These are phyloP conservation scores for Geotrupes spiniger DNA, from an alignment of 2,888 invertebrate genomes.

Conservation along the genomic window DNA sequence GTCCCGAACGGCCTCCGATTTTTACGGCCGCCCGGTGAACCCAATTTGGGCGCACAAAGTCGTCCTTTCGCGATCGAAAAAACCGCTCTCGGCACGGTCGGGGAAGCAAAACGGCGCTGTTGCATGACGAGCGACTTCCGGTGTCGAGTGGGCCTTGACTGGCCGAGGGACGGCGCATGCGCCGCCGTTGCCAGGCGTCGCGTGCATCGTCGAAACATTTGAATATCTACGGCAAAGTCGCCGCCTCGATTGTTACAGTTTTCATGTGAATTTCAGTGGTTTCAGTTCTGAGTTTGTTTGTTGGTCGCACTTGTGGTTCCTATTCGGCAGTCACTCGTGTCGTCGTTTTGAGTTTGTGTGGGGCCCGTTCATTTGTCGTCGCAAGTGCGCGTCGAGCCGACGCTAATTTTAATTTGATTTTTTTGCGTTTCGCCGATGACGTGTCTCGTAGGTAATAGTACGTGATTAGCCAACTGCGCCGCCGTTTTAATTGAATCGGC, in stretches of 20 bases:
- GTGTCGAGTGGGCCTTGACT: conserved; percentile 45
- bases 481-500: too few species aligned
- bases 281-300: conserved; percentile 40
- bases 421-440: too few species aligned
- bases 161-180: conserved; percentile 41
- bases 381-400: too few species aligned
- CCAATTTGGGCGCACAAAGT: conserved; percentile 23
- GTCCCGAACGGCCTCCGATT: too few species aligned
- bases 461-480: too few species aligned
- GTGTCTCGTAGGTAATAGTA: too few species aligned
- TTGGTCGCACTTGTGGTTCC: conserved; percentile 14
- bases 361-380: too few species aligned
- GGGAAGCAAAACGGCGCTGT: conserved; percentile 46
- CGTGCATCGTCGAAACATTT: conserved; percentile 48
- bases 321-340: conserved; percentile 8
- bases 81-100: conserved; percentile 41
- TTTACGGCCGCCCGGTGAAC: too few species aligned
- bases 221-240: conserved; percentile 48
- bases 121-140: conserved; percentile 49
- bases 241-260: conserved; percentile 47
- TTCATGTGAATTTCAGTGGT: conserved; percentile 49
- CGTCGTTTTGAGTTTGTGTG: conserved; percentile 18
- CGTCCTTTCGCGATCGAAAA: conserved; percentile 28
- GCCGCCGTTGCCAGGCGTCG: conserved; percentile 46
- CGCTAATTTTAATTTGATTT: too few species aligned